Conservation (phyloP, 2,888 invertebrate genomes). For the Drosophila cognata region DNA sequence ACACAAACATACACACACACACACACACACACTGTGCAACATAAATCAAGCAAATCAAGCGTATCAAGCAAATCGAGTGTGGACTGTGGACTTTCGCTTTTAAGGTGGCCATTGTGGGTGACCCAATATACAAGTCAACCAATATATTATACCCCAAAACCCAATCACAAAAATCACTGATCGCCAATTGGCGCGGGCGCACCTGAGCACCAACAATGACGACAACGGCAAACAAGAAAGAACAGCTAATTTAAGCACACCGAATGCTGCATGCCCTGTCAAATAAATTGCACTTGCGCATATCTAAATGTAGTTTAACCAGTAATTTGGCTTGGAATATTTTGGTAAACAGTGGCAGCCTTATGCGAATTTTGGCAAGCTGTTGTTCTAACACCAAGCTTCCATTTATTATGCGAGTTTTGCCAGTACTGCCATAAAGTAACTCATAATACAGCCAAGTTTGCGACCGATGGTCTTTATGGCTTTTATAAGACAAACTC, state of each 20-base stretch:
- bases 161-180: conserved; percentile 49
- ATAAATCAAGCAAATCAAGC: conserved; percentile 55
- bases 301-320: not conserved
- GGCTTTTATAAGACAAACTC: not conserved
- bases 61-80: conserved; percentile 53
- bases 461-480: not conserved
- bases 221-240: not conserved
- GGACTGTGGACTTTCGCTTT: conserved; percentile 75
- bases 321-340: not conserved
- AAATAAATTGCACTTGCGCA: not conserved
- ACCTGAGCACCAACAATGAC: conserved; percentile 63
- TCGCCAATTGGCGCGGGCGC: conserved; percentile 50
- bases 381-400: no score
- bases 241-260: not conserved
- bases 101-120: conserved; percentile 61
- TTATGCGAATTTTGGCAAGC: not conserved
- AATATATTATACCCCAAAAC: conserved; percentile 16
- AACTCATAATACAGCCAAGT: not conserved
- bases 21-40: conserved; percentile 24
- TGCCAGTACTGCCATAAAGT: not conserved
- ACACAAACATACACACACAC: conserved; percentile 9
- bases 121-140: conserved; percentile 65
- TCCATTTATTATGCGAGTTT: not conserved
- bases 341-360: not conserved
- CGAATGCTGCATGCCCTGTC: not conserved